Evolutionary conservation across 1,140 invertebrate species (phyloP), one percentile per base, ranked within the genome.

Genomic region (Achroia grisella): DNA sequence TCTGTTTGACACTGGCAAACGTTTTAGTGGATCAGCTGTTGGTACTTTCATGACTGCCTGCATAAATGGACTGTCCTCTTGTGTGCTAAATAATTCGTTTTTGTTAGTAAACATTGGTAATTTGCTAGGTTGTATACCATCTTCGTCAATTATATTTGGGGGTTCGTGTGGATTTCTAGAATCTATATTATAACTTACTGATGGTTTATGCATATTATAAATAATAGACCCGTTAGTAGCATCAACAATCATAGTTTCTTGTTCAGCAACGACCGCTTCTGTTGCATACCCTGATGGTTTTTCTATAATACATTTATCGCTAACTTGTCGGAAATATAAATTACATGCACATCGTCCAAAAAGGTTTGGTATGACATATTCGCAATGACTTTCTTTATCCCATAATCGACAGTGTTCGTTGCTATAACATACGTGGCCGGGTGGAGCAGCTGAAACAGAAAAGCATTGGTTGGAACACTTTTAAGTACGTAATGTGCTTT

Each of bases 391-490:
- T 56, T 94, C 91, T 35, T 88, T 89, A 56, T 94, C 93, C 88
- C 92, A 94, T 49, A 96, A 88, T 43, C 90, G 90, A 72, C 95
- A 97, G 70, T 97, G 95, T 33, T 92, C 91, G 68, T 96, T 93
- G 64, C 93, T 95, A 78, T 96, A 95, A 71, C 95, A 97, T n/a
- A 95, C 92, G 50, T 95, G 91, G 35, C 93, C 93, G 11, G 94
- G 89, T 68, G 90, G 91, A n/a, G 95, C 93, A 60, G 94, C 95
- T 97, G 86, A 36, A 90, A 88, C 46, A 50, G 48, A 50, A 48
- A 32, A n/a, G 41, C 17, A 52, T 2, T 6, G 6, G 17, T 3
- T 23, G 17, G 17, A 23, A 23, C 17, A 23, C 6, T 37, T 37
- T 17, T 17, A 37, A 37, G n/a, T 17, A 37, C 15, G n/a, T 37